Evolutionary conservation across 2,888 invertebrate species (phyloP), one percentile per base, ranked within the genome.

Genomic region (Athrips mouffetella): DNA sequence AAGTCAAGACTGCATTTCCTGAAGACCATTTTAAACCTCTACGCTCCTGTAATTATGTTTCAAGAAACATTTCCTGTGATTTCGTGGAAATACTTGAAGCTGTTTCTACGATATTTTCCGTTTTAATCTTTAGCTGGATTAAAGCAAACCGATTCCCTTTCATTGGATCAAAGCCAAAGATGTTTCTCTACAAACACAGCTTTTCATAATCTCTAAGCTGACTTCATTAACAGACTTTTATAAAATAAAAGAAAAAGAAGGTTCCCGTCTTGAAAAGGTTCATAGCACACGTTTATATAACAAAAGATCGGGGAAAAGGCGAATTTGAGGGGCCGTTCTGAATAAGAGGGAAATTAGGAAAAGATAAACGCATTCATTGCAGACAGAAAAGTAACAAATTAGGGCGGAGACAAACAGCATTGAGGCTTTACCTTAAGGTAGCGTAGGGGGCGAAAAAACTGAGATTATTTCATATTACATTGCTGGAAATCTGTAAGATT

Each of bases 341-440:
- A 41, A 41, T 10, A 41, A 23, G 11, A 20, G 30, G 31, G 13
- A 23, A 45, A 45, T 31, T 30, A 45, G 21, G 13, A 39, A 23
- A 15, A 51, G 48, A 50, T 45, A 45, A 58, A 54, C 51, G 47
- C 50, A 54, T 56, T 52, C 39, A 23, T 40, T 52, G 51, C 54
- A 58, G 53, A 44, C 53, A 47, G 39, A 35, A n/a, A 18, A 51
- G 54, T 53, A 41, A 49, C 56, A 53, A 60, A 58, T 58, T 57
- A 51, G 33, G 33, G 40, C 40, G 35, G 46, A 50, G 51, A 57
- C 47, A 50, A 52, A 50, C 49, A 46, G 44, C 53, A 16, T 16
- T 16, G 18, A 7, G 16, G 2, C 35, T 35, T 18, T 18, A 8
- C 6, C 35, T 15, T n/a, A 15, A 18, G 20, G n/a, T 10, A 27